A percentile compares a stretch with the other conserved stretches of the same genome.
phyloP scores from a whole-genome alignment of 1,140 invertebrate genomes.

The Halyomorpha halys region DNA sequence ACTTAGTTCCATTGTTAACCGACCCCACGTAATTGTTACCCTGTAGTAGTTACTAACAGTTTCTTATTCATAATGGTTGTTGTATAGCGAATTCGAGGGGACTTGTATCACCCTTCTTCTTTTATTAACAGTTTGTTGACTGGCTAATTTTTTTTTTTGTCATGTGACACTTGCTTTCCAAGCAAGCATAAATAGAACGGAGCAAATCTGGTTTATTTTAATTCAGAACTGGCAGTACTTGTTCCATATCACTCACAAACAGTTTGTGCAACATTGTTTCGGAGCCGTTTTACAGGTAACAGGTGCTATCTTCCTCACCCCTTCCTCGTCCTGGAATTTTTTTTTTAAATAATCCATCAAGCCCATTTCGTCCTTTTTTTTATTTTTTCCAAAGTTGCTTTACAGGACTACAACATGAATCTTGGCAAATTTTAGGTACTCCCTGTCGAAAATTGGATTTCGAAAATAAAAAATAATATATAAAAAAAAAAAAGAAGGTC shows the following conservation, averaged over 20 bases:
- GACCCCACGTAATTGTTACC: slow-evolving; percentile 34
- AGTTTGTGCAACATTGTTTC: slow-evolving; percentile 17
- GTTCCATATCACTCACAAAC: neutral
- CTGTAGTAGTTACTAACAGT: slow-evolving; percentile 32
- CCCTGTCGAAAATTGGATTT: slow-evolving; percentile 30
- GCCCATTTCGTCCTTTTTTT: slow-evolving; percentile 1
- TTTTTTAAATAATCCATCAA: slow-evolving; percentile 14
- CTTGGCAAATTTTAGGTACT: slow-evolving; percentile 33
- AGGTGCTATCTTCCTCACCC: slow-evolving; percentile 22
- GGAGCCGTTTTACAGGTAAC: slow-evolving; percentile 20
- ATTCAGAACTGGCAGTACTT: slow-evolving; percentile 22
- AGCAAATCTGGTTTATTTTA: slow-evolving; percentile 22
- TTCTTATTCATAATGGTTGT: slow-evolving; percentile 34
- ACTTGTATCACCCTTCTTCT: slow-evolving; percentile 25
- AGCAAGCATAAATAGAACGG: slow-evolving; percentile 19
- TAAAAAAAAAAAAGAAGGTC: slow-evolving; percentile 31
- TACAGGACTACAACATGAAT: slow-evolving; percentile 20
- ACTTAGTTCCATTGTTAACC: slow-evolving; percentile 30
- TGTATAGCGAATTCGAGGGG: slow-evolving; percentile 32
- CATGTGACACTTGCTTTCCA: neutral
- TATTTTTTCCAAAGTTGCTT: slow-evolving; percentile 5
- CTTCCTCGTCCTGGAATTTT: slow-evolving; percentile 8
- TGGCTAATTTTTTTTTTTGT: slow-evolving; percentile 18
- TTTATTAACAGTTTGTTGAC: slow-evolving; percentile 24
- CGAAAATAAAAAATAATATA: too few relatives aligned